phyloP scores from a whole-genome alignment of 2,888 invertebrate genomes.

The Artemia sp. region DNA sequence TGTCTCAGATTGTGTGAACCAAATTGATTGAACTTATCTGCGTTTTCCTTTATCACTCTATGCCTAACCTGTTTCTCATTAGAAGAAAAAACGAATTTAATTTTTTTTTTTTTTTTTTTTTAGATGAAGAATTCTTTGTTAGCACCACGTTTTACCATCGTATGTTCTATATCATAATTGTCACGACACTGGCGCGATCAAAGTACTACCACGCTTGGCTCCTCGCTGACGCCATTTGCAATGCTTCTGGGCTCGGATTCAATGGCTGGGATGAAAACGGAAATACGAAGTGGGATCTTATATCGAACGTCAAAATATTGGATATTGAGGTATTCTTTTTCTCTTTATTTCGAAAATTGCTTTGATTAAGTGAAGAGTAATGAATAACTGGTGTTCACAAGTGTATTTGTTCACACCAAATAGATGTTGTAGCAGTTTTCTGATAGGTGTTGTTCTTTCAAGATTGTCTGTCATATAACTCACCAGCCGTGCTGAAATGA shows the following conservation, averaged over 20 bases:
- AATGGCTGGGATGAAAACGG: slow-evolving; percentile 60
- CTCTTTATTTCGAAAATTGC: too few relatives aligned
- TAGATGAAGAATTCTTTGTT: slow-evolving; percentile 47
- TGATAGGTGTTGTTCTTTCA: too few relatives aligned
- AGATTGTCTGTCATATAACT: too few relatives aligned
- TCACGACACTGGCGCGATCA: slow-evolving; percentile 61
- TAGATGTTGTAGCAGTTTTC: too few relatives aligned
- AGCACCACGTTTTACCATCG: slow-evolving; percentile 43
- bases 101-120: slow-evolving; percentile 28
- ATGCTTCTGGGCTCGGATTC: slow-evolving; percentile 79
- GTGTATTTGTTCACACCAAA: neutral
- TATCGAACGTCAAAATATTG: slow-evolving; percentile 74
- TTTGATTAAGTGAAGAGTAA: too few relatives aligned
- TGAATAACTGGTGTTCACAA: neutral
- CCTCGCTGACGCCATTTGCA: slow-evolving; percentile 83
- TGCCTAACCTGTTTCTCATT: too few relatives aligned
- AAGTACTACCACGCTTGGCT: slow-evolving; percentile 98
- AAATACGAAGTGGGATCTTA: slow-evolving; percentile 68
- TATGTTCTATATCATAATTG: slow-evolving; percentile 54
- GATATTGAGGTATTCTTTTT: slow-evolving; percentile 56
- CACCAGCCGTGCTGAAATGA: neutral
- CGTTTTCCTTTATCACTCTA: too few relatives aligned
- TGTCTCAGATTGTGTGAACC: too few relatives aligned
- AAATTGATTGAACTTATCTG: too few relatives aligned
- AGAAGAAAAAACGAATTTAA: slow-evolving; percentile 5